Evolutionary conservation across 2,888 invertebrate genomes (phyloP), one percentile per base, ranked within the genome.

Genomic region (Nudaria mundana): DNA sequence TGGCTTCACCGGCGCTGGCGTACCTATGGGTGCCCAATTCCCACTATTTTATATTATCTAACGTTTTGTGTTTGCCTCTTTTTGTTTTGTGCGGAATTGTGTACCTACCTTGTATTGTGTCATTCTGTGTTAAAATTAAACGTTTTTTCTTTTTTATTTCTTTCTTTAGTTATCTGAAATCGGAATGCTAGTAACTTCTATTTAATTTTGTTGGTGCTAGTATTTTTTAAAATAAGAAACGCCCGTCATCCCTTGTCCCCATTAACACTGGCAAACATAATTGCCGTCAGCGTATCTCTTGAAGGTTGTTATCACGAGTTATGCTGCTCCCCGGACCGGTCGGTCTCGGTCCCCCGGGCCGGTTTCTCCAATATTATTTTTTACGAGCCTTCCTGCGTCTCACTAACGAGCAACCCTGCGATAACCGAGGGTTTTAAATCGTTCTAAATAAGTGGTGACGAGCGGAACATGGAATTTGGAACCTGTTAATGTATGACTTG

Each of bases 271-370:
- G 1, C 6, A 56, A 61, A 62, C 59, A 63, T 63, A 65, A 61
- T 72, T 72, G 76, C 76, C 76, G 71, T 64, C 65, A 71, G 70
- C 66, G 66, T 64, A 63, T 64, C 63, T 63, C 56, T 20, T 4
- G 20, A 8, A 2, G 44, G 49, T 52, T 63, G 55, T 63, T 63
- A 57, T 48, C 57, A 37, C 55, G 54, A 59, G 56, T 66, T 59
- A 63, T 62, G 66, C 64, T 56, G 47, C n/a, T n/a, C n/a, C n/a
- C n/a, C 46, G 43, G 48, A 40, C 43, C 46, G 39, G 58, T 66
- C 64, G 66, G 65, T 67, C 63, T 47, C 55, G 43, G 43, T 55
- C 56, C 59, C 70, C 63, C 51, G 73, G 75, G 11, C 18, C 18
- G 10, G 16, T 65, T 64, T 63, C 66, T 71, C 65, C 61, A 60